phyloP scores from a whole-genome alignment of 2,797 vertebrate genomes.

The Danio aesculapii region DNA sequence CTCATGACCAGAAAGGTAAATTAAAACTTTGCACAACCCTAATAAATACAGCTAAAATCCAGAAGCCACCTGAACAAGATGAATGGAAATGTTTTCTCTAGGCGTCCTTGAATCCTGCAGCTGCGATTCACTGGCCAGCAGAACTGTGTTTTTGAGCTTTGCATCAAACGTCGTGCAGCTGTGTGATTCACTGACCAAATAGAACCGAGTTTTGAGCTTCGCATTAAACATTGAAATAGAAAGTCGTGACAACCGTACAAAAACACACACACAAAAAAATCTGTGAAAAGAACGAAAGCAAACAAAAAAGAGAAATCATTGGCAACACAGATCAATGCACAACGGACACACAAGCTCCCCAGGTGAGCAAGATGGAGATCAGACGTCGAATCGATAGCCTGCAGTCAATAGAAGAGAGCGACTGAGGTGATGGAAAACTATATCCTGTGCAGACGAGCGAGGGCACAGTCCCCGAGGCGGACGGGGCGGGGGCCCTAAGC shows the following conservation, averaged over 20 bases:
- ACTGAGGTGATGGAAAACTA: conserved; percentile 56
- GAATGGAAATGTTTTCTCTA: not conserved
- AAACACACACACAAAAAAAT: conserved; percentile 1
- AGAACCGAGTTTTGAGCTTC: conserved; percentile 19
- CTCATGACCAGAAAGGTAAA: not conserved
- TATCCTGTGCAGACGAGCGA: conserved; percentile 45
- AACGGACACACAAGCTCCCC: conserved; percentile 41
- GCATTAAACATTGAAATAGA: conserved; percentile 23
- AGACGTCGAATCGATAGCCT: conserved; percentile 50
- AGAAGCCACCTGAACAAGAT: not conserved
- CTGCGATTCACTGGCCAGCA: not conserved
- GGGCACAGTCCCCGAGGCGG: conserved; percentile 34
- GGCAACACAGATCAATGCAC: conserved; percentile 54
- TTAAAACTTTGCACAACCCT: not conserved
- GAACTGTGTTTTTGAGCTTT: not conserved
- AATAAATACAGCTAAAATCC: not conserved
- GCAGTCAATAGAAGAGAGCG: conserved; percentile 51
- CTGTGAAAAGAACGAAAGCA: not conserved
- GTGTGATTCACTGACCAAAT: not conserved
- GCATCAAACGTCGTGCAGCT: not conserved
- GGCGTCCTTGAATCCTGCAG: not conserved
- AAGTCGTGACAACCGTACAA: not conserved
- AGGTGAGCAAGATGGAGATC: conserved; percentile 52
- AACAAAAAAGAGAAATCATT: conserved; percentile 37
- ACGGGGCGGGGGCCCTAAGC: conserved; percentile 31